phyloP scores from a whole-genome alignment of 2,113 vertebrate species.

The Panthera uncia region DNA sequence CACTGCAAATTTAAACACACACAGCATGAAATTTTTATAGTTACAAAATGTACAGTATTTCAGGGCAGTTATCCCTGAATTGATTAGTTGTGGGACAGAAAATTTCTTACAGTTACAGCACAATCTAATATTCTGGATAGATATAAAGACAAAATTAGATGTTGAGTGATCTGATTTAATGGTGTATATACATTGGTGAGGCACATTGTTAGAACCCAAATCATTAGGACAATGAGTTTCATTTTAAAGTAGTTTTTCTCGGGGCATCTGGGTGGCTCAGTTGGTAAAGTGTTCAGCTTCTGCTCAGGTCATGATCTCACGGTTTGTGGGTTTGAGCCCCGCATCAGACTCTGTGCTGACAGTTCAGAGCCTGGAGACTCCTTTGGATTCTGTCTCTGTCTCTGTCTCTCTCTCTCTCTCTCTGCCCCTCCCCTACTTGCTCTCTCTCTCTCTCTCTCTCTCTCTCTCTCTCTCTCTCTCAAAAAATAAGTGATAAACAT shows the following conservation, averaged over 20 bases:
- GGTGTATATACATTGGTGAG: neutral
- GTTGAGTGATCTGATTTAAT: neutral
- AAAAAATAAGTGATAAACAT: no score
- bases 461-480: no score
- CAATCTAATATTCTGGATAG: conserved; percentile 21
- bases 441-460: no score
- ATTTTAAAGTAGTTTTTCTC: neutral
- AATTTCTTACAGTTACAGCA: neutral
- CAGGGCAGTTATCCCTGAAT: conserved; percentile 47
- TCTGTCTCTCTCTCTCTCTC: no score
- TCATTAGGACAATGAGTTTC: neutral
- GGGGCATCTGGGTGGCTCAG: no score
- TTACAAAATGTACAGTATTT: conserved; percentile 70
- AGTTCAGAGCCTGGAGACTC: no score
- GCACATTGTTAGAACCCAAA: neutral
- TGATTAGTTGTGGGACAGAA: conserved; percentile 55
- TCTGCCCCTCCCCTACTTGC: no score
- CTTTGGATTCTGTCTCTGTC: no score
- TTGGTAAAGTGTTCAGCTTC: no score
- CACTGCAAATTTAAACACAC: conserved; percentile 75
- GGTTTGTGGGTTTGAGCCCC: no score
- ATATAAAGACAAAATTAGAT: conserved; percentile 17
- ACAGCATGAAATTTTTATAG: conserved; percentile 76
- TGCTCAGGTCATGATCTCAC: no score
- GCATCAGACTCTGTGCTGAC: no score